Evolutionary conservation across 2,888 invertebrate species (phyloP), one percentile per base, ranked within the genome.

Genomic region (Masnerella sp.): DNA sequence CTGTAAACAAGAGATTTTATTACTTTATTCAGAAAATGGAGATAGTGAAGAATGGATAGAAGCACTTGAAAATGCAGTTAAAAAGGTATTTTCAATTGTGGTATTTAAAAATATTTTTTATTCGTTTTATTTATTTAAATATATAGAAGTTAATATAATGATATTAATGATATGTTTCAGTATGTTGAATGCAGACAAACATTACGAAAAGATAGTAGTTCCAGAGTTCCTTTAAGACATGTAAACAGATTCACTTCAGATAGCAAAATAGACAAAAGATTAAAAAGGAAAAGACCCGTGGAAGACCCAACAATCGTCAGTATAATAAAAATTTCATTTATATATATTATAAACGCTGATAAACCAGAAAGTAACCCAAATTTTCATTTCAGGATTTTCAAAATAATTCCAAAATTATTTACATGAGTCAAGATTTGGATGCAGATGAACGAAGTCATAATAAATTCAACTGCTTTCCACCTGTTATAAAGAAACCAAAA

Each of bases 201-300:
- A 0, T 84, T 92, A 51, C 87, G 91, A 36, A 92, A 92, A 79
- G 92, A 91, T 67, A 91, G 91, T 61, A 92, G 92, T 68, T 90
- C 91, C 32, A 88, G 92, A 52, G 89, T 90, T 42, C 91, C 92
- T 8, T 88, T 91, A 14, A 88, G 91, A 58, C 89, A 90, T 74
- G 80, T 91, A 7, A 88, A 88, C 73, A 88, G 89, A 71, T 90
- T 91, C 81, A 77, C 81, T 15, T 81, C 81, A 0, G 82, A 84
- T 17, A 77, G 69, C 68, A 77, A 78, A 59, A 70, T 78, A 22
- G 61, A 77, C 11, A 76, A 68, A 22, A 64, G 77, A 25, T 67
- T 67, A 9, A 84, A 82, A 49, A 82, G 83, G 72, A 77, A 82
- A 49, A 71, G 38, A 40, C 9, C 54, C 12, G 67, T 36, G 8